These are phyloP conservation scores for Physella acuta DNA, from an alignment of 1,140 invertebrate genomes.

Conservation along the genomic window DNA sequence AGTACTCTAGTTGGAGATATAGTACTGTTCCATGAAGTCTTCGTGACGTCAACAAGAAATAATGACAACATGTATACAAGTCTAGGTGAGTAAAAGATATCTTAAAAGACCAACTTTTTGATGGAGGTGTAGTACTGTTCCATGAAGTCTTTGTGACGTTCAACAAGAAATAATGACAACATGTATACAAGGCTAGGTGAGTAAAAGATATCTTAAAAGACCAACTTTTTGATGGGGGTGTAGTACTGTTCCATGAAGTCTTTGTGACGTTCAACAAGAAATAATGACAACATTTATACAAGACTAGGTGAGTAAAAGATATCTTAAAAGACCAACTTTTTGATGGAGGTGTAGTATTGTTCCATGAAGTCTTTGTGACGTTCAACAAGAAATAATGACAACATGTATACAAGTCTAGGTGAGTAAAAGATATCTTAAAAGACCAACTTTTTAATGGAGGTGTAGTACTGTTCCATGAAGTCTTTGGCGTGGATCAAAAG, in stretches of 20 bases:
- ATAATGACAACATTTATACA: not conserved
- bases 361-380: constrained; percentile 45
- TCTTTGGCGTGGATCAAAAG: constrained; percentile 42
- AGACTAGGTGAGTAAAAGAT: not conserved
- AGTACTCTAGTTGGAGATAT: constrained; percentile 49
- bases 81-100: too few species aligned
- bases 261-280: not conserved
- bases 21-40: constrained; percentile 52
- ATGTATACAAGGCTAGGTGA: not conserved
- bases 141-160: constrained; percentile 48
- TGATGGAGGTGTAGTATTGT: constrained; percentile 48
- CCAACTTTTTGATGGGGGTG: constrained; percentile 47
- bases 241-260: constrained; percentile 42
- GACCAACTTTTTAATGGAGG: constrained; percentile 47
- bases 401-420: not conserved
- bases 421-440: not conserved
- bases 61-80: too few species aligned
- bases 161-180: too few species aligned
- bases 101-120: constrained; percentile 43
- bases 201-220: not conserved
- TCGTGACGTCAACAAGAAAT: too few species aligned
- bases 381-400: not conserved
- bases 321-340: constrained; percentile 35
- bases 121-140: constrained; percentile 50
- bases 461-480: constrained; percentile 51